A percentile compares a stretch with the other conserved stretches of the same genome.
Conservation (phyloP, 2,797 vertebrate genomes). For the Coranthus polyacanthus region DNA sequence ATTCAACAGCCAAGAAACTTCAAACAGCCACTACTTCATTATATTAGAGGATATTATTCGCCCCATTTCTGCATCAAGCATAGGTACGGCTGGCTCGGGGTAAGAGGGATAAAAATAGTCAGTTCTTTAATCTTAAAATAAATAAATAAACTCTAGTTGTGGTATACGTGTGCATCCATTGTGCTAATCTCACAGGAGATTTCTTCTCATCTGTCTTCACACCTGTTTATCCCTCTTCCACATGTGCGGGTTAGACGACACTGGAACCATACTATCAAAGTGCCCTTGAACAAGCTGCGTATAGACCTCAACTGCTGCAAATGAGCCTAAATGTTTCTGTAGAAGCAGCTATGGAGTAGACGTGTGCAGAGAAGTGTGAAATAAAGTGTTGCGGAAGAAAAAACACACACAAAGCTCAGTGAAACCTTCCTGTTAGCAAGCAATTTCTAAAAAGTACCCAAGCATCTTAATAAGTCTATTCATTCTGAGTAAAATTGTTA, state of each 20-base stretch:
- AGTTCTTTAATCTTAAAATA: slow-evolving; percentile 75
- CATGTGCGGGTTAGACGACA: slow-evolving; percentile 36
- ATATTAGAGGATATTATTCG: slow-evolving; percentile 61
- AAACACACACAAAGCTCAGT: not conserved
- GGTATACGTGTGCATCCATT: slow-evolving; percentile 47
- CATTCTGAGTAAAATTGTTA: not conserved
- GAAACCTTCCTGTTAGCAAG: not conserved
- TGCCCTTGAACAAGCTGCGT: slow-evolving; percentile 24
- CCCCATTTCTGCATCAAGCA: slow-evolving; percentile 61
- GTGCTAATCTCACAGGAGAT: slow-evolving; percentile 46
- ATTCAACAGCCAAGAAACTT: slow-evolving; percentile 72
- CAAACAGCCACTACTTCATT: slow-evolving; percentile 75
- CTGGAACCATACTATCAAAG: slow-evolving; percentile 26
- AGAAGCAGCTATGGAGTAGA: not conserved
- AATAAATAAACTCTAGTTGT: slow-evolving; percentile 57
- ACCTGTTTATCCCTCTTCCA: slow-evolving; percentile 59
- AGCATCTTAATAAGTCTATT: not conserved
- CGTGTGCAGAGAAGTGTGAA: slow-evolving; percentile 2
- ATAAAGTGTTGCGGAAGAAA: not conserved
- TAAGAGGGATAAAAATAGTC: slow-evolving; percentile 70
- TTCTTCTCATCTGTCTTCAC: slow-evolving; percentile 63
- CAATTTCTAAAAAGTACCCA: not conserved
- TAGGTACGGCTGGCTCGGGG: slow-evolving; percentile 66
- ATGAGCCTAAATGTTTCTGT: slow-evolving; percentile 24
- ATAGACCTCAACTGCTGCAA: slow-evolving; percentile 32